Conservation (phyloP, 2,113 vertebrate species). For the Lampris incognitus region DNA sequence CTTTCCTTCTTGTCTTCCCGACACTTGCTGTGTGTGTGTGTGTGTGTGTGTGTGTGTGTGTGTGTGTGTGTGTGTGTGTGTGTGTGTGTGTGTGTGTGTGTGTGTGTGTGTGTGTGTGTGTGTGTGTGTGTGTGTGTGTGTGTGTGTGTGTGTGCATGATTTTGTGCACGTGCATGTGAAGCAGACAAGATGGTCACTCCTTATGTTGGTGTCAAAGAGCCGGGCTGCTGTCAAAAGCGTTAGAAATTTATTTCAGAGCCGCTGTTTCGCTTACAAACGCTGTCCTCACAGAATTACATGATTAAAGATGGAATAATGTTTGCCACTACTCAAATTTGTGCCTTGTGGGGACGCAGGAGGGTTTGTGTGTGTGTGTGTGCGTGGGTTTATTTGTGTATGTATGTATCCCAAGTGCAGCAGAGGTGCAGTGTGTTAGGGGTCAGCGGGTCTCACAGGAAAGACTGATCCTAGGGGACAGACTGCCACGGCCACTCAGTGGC, state of each 20-base stretch:
- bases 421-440: slow-evolving; percentile 52
- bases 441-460: slow-evolving; percentile 66
- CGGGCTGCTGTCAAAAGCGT: too few species aligned
- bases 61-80: slow-evolving; percentile 38
- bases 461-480: slow-evolving; percentile 76
- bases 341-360: slow-evolving; percentile 1
- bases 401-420: slow-evolving; percentile 40
- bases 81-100: slow-evolving; percentile 33
- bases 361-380: slow-evolving; percentile 20
- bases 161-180: too few species aligned
- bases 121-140: slow-evolving; percentile 1
- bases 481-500: slow-evolving; percentile 81
- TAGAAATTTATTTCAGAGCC: too few species aligned
- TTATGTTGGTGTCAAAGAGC: too few species aligned
- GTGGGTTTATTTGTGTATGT: slow-evolving; percentile 5
- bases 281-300: background rate
- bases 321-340: background rate
- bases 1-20: slow-evolving; percentile 38
- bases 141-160: too few species aligned
- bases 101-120: slow-evolving; percentile 6
- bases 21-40: slow-evolving; percentile 9
- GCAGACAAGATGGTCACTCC: too few species aligned
- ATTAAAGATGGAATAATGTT: background rate
- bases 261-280: too few species aligned
- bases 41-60: slow-evolving; percentile 30